Evolutionary conservation across 2,113 vertebrate genomes (phyloP).

Genomic region (Sialia sialis): DNA sequence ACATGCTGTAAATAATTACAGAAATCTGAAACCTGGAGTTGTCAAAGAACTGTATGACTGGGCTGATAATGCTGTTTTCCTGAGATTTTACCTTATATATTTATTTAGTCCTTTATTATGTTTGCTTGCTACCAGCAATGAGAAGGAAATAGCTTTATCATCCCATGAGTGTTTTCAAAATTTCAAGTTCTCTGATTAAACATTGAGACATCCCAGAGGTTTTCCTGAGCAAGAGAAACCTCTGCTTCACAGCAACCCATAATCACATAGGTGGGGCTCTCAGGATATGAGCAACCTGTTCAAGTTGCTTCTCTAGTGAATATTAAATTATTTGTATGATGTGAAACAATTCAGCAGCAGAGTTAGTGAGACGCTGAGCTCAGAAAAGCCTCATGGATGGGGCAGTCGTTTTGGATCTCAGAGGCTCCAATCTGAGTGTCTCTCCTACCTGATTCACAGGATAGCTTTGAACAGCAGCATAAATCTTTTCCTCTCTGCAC

Average conservation of each 20-base stretch:
- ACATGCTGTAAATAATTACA: not conserved
- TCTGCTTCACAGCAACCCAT: accelerated
- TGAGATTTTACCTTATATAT: not conserved
- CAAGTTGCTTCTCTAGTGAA: not conserved
- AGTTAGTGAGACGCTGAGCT: not conserved
- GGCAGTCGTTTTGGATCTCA: not conserved
- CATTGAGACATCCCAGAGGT: not conserved
- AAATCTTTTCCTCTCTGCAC: not conserved
- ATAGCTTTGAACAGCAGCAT: not conserved
- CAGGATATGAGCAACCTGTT: not conserved
- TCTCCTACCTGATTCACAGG: not conserved
- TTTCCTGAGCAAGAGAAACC: not conserved
- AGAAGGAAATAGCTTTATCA: not conserved
- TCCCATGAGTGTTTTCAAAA: not conserved
- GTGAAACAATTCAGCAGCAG: not conserved
- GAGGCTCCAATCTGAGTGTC: not conserved
- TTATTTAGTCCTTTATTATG: not conserved
- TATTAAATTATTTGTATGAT: not conserved
- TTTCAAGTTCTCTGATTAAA: not conserved
- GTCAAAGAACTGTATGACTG: not conserved
- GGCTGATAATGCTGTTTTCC: not conserved
- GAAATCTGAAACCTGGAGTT: not conserved
- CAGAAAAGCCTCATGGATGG: not conserved
- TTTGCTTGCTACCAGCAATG: not conserved
- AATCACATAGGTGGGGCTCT: not conserved